A percentile compares a stretch with the other conserved stretches of the same genome.
Evolutionary conservation across 2,797 vertebrate genomes (phyloP).

Genomic region (Siniperca undulata): DNA sequence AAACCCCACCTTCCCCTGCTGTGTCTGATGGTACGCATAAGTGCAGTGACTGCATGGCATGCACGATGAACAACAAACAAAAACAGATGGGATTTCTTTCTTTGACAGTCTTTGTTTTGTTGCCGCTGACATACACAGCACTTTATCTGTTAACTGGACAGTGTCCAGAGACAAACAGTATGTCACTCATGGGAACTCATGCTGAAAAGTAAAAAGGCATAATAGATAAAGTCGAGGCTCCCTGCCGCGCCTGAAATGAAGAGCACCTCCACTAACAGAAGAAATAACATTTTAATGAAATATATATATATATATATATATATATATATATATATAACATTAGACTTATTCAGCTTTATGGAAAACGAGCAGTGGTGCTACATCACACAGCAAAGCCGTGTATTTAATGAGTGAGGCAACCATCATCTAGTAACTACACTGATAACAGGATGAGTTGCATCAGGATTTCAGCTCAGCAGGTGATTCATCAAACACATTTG

Average conservation of each 20-base stretch:
- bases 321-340: too few relatives aligned
- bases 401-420: not conserved
- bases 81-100: not conserved
- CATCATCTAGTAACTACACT: not conserved
- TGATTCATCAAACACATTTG: not conserved
- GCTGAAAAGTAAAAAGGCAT: too few relatives aligned
- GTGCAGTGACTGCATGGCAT: not conserved
- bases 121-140: not conserved
- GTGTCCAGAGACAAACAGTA: too few relatives aligned
- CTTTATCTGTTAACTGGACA: not conserved
- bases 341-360: not conserved
- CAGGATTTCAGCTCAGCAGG: not conserved
- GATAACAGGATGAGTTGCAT: not conserved
- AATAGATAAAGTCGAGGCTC: not conserved
- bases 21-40: not conserved
- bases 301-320: too few relatives aligned
- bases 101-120: not conserved
- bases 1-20: not conserved
- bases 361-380: not conserved
- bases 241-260: not conserved
- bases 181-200: not conserved
- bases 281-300: not conserved
- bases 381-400: not conserved
- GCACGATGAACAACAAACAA: not conserved
- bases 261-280: not conserved